Evolutionary conservation across 2,888 invertebrate species (phyloP).

Genomic region (Drosophila colorata): DNA sequence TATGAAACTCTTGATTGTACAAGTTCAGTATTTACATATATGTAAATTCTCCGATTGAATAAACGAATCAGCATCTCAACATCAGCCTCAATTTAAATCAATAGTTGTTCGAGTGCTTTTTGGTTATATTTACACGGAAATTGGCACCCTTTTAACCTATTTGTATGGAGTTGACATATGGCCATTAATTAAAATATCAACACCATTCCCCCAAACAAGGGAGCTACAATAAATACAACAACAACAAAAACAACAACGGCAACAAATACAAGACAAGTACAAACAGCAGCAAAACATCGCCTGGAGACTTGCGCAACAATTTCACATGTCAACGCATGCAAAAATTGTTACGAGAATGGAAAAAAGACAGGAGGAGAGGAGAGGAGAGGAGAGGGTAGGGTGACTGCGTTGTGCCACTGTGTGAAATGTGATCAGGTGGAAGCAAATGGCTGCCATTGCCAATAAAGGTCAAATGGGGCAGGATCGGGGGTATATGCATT

Average conservation of each 20-base stretch:
- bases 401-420: constrained; percentile 21
- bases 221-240: constrained; percentile 7
- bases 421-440: constrained; percentile 73
- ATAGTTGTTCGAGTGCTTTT: constrained; percentile 9
- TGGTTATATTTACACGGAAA: constrained; percentile 42
- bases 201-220: constrained; percentile 27
- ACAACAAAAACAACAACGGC: constrained; percentile 24
- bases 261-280: constrained; percentile 35
- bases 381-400: constrained; percentile 1
- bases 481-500: constrained; percentile 46
- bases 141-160: constrained; percentile 63
- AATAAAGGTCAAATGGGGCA: constrained; percentile 61
- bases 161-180: constrained; percentile 63
- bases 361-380: neutral
- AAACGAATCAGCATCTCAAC: constrained; percentile 3
- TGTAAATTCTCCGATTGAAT: neutral
- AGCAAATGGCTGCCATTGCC: constrained; percentile 61
- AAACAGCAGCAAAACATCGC: constrained; percentile 57
- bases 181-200: constrained; percentile 70
- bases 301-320: constrained; percentile 71
- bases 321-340: constrained; percentile 75
- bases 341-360: constrained; percentile 39
- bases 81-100: constrained; percentile 5
- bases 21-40: neutral
- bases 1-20: no score